Conservation (phyloP, 2,797 vertebrate genomes). For the Manis javanica region DNA sequence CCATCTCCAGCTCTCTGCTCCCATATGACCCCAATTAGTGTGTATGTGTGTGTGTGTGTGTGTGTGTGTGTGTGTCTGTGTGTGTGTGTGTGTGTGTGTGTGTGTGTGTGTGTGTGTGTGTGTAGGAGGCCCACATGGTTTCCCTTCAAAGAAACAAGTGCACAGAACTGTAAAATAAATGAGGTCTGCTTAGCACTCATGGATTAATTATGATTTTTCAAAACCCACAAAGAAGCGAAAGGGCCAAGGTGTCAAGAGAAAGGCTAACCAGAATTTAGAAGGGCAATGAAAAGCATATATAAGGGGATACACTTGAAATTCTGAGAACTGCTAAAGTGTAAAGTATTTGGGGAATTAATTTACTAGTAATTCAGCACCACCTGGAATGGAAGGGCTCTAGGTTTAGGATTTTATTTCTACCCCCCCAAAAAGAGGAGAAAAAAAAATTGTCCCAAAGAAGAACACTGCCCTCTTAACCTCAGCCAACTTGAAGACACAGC, state of each 20-base stretch:
- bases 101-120: neutral
- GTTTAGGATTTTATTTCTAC: neutral
- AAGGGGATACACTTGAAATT: constrained; percentile 52
- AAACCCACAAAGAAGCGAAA: constrained; percentile 1
- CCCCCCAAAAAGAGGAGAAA: neutral
- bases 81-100: neutral
- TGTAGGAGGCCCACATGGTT: neutral
- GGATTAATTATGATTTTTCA: constrained; percentile 43
- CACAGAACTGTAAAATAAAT: constrained; percentile 1
- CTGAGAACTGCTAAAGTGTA: neutral
- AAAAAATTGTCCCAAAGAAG: neutral
- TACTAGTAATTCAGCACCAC: neutral
- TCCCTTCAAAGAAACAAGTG: constrained; percentile 12
- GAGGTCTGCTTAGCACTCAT: neutral
- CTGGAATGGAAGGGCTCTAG: neutral
- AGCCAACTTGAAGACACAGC: neutral
- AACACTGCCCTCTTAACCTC: neutral
- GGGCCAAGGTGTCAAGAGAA: neutral
- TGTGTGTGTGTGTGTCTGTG: neutral
- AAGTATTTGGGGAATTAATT: neutral
- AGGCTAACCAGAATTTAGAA: constrained; percentile 58
- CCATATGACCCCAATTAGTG: neutral
- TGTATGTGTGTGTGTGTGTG: neutral
- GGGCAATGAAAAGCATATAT: constrained; percentile 6
- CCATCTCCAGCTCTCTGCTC: neutral